phyloP scores from a whole-genome alignment of 2,113 vertebrate species.

The Paedocypris sp. region DNA sequence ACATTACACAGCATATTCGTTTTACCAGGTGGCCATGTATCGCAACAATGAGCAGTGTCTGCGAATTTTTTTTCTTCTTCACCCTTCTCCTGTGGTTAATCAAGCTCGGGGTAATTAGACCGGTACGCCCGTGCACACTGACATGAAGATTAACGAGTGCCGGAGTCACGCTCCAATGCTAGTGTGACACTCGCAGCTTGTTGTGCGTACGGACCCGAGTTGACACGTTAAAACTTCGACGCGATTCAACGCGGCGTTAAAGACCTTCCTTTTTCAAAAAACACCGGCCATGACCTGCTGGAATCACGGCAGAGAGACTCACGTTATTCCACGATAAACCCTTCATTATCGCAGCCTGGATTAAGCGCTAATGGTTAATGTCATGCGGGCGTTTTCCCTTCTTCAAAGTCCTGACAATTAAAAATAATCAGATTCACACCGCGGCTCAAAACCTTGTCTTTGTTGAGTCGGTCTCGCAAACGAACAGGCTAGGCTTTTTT shows the following conservation, averaged over 20 bases:
- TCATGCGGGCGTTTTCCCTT: neutral
- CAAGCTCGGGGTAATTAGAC: slow-evolving; percentile 52
- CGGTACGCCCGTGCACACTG: slow-evolving; percentile 48
- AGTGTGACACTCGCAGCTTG: slow-evolving; percentile 38
- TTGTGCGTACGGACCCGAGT: slow-evolving; percentile 28
- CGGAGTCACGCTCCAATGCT: slow-evolving; percentile 45
- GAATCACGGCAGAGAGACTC: slow-evolving; percentile 13
- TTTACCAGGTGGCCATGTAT: slow-evolving; percentile 35
- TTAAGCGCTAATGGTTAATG: neutral
- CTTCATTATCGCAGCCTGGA: neutral
- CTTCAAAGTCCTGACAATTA: slow-evolving; percentile 1
- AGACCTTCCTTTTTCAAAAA: neutral
- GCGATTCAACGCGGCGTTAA: neutral
- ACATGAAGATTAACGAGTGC: slow-evolving; percentile 59
- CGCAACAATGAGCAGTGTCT: slow-evolving; percentile 41
- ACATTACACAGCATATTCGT: slow-evolving; percentile 19
- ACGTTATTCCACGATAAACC: slow-evolving; percentile 7
- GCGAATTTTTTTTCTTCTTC: slow-evolving; percentile 38
- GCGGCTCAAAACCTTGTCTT: neutral
- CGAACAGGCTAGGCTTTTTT: neutral
- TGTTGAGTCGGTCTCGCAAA: neutral
- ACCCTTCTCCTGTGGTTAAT: slow-evolving; percentile 44
- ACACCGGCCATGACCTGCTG: neutral
- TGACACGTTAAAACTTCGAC: neutral
- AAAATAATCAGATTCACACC: slow-evolving; percentile 7